Evolutionary conservation across 2,113 vertebrate species (phyloP), one percentile per base, ranked within the genome.

Genomic region (Erinaceus europaeus): DNA sequence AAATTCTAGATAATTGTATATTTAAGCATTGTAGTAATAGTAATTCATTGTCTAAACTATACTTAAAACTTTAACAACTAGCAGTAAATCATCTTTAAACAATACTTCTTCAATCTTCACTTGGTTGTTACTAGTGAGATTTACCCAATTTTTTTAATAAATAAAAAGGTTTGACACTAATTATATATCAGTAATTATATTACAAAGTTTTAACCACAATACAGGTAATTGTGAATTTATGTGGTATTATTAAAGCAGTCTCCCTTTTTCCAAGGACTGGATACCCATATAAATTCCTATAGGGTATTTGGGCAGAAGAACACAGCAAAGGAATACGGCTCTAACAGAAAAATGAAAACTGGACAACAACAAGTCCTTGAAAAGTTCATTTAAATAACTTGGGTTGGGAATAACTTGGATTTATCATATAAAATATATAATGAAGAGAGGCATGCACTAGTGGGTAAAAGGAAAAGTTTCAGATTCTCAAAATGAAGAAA

Each of bases 11-110:
- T 34, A 88, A 71, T 86, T 81, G 94, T 89, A 73, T 52, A 94
- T 84, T 93, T 95, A 95, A 94, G 94, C 1, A 40, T 62, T 85
- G 76, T 90, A 94, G 82, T 94, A 91, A 86, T 68, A 89, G 93
- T 94, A 95, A 89, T 85, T 77, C 86, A 93, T 96, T n/a, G n/a
- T n/a, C n/a, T n/a, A n/a, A n/a, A n/a, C n/a, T n/a, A n/a, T 92
- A 96, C 95, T 93, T 96, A 95, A 57, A 34, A 53, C 55, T 77
- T 77, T 17, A 21, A 94, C 57, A 93, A 65, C 42, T 94, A 94
- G 94, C 40, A 67, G 62, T 68, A 87, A 96, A 92, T 91, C 93
- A 81, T 73, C 68, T 93, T 38, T 81, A 12, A 15, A 75, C 17
- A 46, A 80, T 17, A 83, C 42, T 76, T 75, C 50, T 89, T 53